A percentile compares a stretch with the other conserved stretches of the same genome.
These are phyloP conservation scores for Trichomycterus rosablanca DNA, from an alignment of 2,113 vertebrate species.

Conservation along the genomic window DNA sequence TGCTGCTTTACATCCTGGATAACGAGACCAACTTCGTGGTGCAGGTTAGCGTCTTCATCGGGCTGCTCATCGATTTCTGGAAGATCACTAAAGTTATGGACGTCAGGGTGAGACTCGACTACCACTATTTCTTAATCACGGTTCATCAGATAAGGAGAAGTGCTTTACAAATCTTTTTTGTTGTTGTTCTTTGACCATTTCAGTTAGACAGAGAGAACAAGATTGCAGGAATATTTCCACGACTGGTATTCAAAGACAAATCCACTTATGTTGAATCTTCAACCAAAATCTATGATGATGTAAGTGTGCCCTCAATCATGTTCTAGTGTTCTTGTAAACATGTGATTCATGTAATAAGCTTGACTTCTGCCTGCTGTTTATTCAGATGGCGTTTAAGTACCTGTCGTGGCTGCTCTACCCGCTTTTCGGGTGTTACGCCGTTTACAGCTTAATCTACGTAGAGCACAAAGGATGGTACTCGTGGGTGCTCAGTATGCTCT, in stretches of 20 bases:
- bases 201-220: slow-evolving; percentile 89
- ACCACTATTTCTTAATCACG: no score
- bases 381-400: slow-evolving; percentile 91
- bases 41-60: slow-evolving; percentile 94
- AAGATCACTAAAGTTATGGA: slow-evolving; percentile 99
- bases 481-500: slow-evolving; percentile 92
- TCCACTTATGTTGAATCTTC: slow-evolving; percentile 90
- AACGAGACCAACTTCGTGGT: slow-evolving; percentile 97
- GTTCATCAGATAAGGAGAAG: no score
- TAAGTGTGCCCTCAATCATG: slow-evolving; percentile 57
- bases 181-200: not conserved
- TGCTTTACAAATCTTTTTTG: no score
- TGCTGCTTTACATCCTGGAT: slow-evolving; percentile 93
- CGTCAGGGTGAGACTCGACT: slow-evolving; percentile 72
- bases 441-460: slow-evolving; percentile 90
- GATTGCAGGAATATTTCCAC: slow-evolving; percentile 77
- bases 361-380: not conserved
- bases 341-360: not conserved
- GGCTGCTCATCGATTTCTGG: slow-evolving; percentile 95
- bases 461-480: slow-evolving; percentile 99
- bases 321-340: not conserved
- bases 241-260: slow-evolving; percentile 81
- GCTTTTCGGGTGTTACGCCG: slow-evolving; percentile 84
- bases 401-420: slow-evolving; percentile 92
- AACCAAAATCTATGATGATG: slow-evolving; percentile 90